Evolutionary conservation across 2,797 vertebrate genomes (phyloP).

Genomic region (Passerculus sandwichensis): DNA sequence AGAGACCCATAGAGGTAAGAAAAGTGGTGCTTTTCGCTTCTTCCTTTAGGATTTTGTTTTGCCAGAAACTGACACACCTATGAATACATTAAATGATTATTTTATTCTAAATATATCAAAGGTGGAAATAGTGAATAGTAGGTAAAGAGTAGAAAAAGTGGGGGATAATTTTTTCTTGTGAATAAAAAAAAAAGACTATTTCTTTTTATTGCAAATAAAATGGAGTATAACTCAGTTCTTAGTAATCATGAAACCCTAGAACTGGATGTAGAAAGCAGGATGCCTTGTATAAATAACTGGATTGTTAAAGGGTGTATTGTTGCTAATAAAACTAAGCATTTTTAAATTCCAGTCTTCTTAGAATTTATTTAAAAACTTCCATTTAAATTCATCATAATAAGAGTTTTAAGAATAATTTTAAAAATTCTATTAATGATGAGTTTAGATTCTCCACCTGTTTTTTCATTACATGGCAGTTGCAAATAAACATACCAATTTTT

Average conservation of each 20-base stretch:
- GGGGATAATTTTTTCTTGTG: neutral
- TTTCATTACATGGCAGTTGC: neutral
- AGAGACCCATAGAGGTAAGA: constrained; percentile 94
- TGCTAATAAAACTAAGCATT: neutral
- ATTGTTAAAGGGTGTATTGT: neutral
- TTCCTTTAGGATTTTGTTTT: neutral
- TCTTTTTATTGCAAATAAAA: neutral
- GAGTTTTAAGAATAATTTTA: neutral
- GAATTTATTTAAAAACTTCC: neutral
- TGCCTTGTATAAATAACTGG: neutral
- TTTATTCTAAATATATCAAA: neutral
- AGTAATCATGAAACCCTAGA: neutral
- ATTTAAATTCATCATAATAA: neutral
- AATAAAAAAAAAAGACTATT: neutral
- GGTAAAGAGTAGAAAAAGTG: neutral
- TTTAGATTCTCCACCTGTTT: neutral
- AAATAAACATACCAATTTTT: neutral
- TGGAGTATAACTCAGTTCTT: neutral
- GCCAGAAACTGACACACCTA: neutral
- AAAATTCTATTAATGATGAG: neutral
- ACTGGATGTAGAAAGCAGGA: neutral
- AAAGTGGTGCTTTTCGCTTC: neutral
- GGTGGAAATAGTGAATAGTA: neutral
- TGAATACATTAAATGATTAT: neutral
- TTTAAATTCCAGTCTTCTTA: neutral